A percentile compares a stretch with the other conserved stretches of the same genome.
These are phyloP conservation scores for Myrmecobius fasciatus DNA, from an alignment of 2,113 vertebrate species.

Conservation along the genomic window DNA sequence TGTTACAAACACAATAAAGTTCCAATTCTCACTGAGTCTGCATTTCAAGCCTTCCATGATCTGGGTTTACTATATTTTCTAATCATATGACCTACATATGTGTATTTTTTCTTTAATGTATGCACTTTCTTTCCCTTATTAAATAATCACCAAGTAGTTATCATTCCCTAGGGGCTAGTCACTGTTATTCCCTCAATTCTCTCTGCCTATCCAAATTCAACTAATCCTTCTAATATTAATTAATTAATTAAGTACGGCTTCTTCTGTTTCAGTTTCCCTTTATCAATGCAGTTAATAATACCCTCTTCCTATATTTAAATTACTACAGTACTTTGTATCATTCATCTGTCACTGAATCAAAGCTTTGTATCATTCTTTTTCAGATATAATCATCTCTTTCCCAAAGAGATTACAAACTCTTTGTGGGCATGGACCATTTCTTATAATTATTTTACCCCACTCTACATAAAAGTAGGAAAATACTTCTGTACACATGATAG, in stretches of 20 bases:
- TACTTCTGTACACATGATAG: not conserved
- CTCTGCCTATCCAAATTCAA: not conserved
- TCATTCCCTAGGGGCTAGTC: not conserved
- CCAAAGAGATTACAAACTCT: not conserved
- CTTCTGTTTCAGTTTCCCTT: not conserved
- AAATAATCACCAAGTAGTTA: not conserved
- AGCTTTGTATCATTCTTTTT: not conserved
- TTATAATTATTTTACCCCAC: too few relatives aligned
- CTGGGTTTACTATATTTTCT: not conserved
- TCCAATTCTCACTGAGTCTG: not conserved
- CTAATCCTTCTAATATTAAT: not conserved
- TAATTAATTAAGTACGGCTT: not conserved
- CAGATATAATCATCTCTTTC: not conserved
- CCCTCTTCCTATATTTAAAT: too few relatives aligned
- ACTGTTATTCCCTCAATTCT: not conserved
- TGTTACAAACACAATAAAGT: not conserved
- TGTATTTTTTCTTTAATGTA: not conserved
- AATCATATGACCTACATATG: not conserved
- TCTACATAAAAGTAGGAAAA: not conserved
- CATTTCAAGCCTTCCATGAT: not conserved
- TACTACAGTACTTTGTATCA: not conserved
- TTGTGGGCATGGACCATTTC: not conserved
- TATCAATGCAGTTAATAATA: not conserved
- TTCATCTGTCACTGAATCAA: not conserved
- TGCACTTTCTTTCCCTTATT: not conserved